Base-by-base conservation (phyloP, 2,113 vertebrate species). In the Sylvilagus bachmani region DNA sequence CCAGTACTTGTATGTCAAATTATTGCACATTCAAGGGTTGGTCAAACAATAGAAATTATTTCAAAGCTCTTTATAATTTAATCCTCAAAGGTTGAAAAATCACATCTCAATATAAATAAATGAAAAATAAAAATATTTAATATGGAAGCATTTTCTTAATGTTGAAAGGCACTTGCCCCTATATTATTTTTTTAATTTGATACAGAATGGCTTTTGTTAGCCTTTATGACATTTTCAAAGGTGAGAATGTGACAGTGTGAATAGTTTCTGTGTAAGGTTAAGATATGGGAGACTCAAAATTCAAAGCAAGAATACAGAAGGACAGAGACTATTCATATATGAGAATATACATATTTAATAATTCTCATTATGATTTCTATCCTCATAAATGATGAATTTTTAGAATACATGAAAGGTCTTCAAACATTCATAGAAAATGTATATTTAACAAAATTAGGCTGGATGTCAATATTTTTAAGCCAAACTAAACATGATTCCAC, bases 1-100 rank as follows among this genome's bases (percentile, higher is more conserved):
- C 91, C 95, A 96, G 51, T 10, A 33, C 33, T 74, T 4, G 62
- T 55, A 87, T 95, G 61, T 84, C 83, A 91, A 94, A 81, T 87
- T 88, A 93, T 74, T 96, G 38, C 55, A 85, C 53, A 90, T 78
- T 94, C 17, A 95, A 89, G 91, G 89, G 19, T n/a, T 84, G n/a
- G 10, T 70, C 51, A 89, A 96, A 95, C 36, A 96, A 91, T 81
- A 89, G 69, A 86, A 62, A 78, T 2, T 89, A 84, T 67, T 96
- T 95, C 49, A 80, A 92, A 95, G 61, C 2, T 22, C 89, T 86
- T 93, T 27, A 73, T 12, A 33, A 49, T 75, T 61, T 84, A 58
- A 62, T 71, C 33, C 92, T 1, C 53, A 67, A 89, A 89, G 22
- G 29, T 14, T 77, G 12, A 16, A 62, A 73, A 80, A 14, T 58